Percentiles rank a stretch among this genome's conserved stretches.
phyloP scores from a whole-genome alignment of 2,113 vertebrate species.

The Labrus mixtus region DNA sequence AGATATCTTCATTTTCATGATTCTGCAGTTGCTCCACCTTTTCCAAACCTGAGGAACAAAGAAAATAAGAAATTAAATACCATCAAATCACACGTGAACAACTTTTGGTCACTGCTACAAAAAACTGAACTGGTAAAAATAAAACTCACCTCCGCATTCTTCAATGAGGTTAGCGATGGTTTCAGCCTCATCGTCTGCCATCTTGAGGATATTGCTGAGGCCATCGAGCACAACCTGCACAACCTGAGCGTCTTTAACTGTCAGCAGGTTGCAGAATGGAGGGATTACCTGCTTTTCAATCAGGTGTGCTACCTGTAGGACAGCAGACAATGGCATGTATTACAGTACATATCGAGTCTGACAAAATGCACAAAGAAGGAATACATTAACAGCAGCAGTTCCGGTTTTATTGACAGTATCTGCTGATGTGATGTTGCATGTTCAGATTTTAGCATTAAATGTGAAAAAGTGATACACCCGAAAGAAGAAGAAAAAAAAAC shows the following conservation, averaged over 20 bases:
- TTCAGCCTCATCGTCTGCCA: conserved; percentile 98
- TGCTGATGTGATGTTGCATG: too few species aligned
- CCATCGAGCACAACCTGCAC: conserved; percentile 98
- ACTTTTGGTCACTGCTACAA: too few species aligned
- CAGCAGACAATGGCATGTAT: background rate
- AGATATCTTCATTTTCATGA: conserved; percentile 99
- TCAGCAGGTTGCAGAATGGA: conserved; percentile 98
- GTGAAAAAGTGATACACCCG: too few species aligned
- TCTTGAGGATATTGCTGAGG: conserved; percentile 99
- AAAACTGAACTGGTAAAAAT: background rate
- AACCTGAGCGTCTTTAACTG: conserved; percentile 98
- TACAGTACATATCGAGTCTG: too few species aligned
- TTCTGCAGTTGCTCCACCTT: conserved; percentile 99
- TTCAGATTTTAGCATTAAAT: too few species aligned
- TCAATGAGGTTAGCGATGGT: conserved; percentile 98
- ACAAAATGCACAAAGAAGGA: too few species aligned
- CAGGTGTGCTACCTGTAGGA: conserved; percentile 92
- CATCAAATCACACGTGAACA: background rate
- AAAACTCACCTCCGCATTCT: conserved; percentile 92
- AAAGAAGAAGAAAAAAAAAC: too few species aligned
- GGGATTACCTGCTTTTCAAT: conserved; percentile 98
- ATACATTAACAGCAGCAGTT: too few species aligned
- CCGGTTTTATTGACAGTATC: too few species aligned
- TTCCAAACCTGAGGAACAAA: conserved; percentile 89
- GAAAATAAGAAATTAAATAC: background rate